A percentile compares a stretch with the other conserved stretches of the same genome.
Conservation (phyloP, 2,888 invertebrate species). For the Ennomos erosarius region DNA sequence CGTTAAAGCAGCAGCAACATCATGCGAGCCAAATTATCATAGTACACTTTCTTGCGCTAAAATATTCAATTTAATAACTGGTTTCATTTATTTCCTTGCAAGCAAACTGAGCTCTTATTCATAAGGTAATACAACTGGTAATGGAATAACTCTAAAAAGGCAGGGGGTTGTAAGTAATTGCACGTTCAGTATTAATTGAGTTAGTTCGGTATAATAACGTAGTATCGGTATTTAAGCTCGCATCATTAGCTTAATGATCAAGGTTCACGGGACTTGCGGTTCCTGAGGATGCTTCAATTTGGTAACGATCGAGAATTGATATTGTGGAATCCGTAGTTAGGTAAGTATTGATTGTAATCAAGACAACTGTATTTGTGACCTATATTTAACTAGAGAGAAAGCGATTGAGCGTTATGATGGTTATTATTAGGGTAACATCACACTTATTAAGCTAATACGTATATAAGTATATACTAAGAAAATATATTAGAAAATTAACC, state of each 20-base stretch:
- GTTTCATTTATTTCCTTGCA: constrained; percentile 35
- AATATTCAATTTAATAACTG: constrained; percentile 57
- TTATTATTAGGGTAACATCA: too few relatives aligned
- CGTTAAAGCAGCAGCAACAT: constrained; percentile 38
- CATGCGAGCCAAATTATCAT: constrained; percentile 57
- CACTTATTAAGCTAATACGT: too few relatives aligned
- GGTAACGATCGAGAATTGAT: constrained; percentile 40
- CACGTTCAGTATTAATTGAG: constrained; percentile 63
- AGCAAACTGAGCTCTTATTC: constrained; percentile 32
- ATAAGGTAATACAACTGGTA: constrained; percentile 4
- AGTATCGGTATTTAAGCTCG: constrained; percentile 64
- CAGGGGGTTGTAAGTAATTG: constrained; percentile 45
- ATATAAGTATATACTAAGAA: too few relatives aligned
- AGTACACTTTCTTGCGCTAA: constrained; percentile 52
- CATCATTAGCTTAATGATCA: constrained; percentile 68
- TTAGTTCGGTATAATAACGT: constrained; percentile 65
- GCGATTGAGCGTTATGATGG: background rate
- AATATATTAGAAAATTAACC: too few relatives aligned
- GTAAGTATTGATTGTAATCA: constrained; percentile 11
- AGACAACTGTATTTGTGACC: background rate
- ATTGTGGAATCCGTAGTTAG: constrained; percentile 22
- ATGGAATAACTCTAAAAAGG: constrained; percentile 7
- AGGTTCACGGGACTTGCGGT: constrained; percentile 51
- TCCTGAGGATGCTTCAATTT: constrained; percentile 39
- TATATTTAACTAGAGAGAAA: background rate